phyloP scores from a whole-genome alignment of 2,113 vertebrate species.

The Capreolus pygargus region DNA sequence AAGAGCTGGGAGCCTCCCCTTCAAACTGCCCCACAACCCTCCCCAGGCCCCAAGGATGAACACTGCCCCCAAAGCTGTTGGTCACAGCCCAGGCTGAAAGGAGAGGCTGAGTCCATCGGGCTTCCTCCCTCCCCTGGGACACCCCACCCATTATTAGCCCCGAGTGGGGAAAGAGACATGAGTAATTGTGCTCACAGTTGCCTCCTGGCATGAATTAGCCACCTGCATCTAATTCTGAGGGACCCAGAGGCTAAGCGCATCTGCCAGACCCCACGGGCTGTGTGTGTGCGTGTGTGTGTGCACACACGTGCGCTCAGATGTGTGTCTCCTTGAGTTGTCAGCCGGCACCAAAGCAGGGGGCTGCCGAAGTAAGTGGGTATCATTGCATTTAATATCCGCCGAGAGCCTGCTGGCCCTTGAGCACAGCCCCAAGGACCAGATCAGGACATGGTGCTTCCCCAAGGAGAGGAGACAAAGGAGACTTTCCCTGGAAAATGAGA shows the following conservation, averaged over 20 bases:
- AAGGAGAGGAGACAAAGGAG: neutral
- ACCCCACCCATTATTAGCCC: conserved; percentile 25
- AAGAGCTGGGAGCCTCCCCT: neutral
- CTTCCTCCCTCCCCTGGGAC: neutral
- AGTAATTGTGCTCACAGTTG: conserved; percentile 61
- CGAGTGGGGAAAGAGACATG: conserved; percentile 38
- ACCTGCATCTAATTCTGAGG: conserved; percentile 72
- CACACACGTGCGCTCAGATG: accelerated
- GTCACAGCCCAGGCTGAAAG: neutral
- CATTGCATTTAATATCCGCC: neutral
- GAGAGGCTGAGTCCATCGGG: accelerated
- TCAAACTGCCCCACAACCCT: accelerated
- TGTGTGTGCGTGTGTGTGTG: neutral
- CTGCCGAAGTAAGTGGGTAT: neutral
- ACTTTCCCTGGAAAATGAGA: neutral
- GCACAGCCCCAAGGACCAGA: neutral
- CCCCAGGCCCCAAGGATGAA: neutral
- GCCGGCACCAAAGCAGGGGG: neutral
- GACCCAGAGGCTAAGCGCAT: conserved; percentile 68
- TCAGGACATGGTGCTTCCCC: neutral
- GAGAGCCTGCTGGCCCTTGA: neutral
- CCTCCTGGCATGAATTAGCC: conserved; percentile 74
- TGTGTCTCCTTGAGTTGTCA: neutral
- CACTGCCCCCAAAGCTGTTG: neutral
- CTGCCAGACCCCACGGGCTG: conserved; percentile 57